Base-by-base conservation (phyloP, 1,140 invertebrate genomes). In the Neotoxoptera formosana region DNA sequence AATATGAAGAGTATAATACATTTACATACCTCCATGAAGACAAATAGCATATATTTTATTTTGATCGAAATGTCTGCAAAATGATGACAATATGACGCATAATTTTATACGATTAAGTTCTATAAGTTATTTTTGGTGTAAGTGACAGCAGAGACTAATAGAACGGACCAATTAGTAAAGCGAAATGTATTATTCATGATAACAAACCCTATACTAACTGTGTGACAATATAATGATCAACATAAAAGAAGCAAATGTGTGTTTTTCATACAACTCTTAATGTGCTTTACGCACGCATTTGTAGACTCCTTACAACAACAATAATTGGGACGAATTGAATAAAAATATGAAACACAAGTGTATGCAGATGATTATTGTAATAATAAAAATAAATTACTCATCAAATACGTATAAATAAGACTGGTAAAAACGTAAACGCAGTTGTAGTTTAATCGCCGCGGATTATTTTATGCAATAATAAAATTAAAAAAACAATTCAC, bases 271-370 rank as follows among this genome's bases (percentile, higher is more conserved):
- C 7, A 25, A 90, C 36, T 56, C 36, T 56, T 90, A 60, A 90
- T 90, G 53, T 90, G 53, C 9, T 23, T 30, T 30, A 11, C 25
- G 9, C 88, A 90, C 53, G 88, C 56, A 90, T 36, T 34, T 34
- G 21, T 56, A 25, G 53, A 41, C 88, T 45, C 53, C 53, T 90
- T 60, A 41, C 30, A 51, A 90, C 56, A n/a, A 34, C 30, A 56
- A 90, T 76, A 56, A 90, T 76, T 25, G 23, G 88, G 0, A 41
- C 60, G 45, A 60, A 90, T 60, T 30, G 1, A 41, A 41, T 60
- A 90, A 60, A 36, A 90, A 90, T 90, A 60, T 7, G 14, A 4
- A 60, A 60, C 9, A 30, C 88, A 90, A 60, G 53, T 90, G 88
- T n/a, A n/a, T 90, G 51, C 41, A 21, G 14, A 41, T 30, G 2